These are phyloP conservation scores for Gyps fulvus DNA, from an alignment of 2,113 vertebrate species.

Conservation along the genomic window DNA sequence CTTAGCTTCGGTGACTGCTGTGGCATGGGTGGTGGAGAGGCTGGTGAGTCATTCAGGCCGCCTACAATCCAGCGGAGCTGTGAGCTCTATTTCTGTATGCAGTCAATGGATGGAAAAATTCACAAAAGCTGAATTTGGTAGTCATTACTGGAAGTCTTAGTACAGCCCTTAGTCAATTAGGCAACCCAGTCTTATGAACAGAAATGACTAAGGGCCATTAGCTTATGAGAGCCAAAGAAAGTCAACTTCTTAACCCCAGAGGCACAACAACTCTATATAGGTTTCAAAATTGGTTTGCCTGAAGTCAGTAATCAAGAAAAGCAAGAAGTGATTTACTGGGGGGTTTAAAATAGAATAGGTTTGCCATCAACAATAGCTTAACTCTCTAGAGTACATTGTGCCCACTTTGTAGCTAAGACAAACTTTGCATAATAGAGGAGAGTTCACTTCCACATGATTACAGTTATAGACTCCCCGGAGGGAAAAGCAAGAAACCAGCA, in stretches of 20 bases:
- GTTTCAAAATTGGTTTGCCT: background rate
- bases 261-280: background rate
- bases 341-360: background rate
- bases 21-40: background rate
- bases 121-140: conserved; percentile 1
- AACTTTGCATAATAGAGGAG: background rate
- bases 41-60: background rate
- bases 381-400: background rate
- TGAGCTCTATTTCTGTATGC: background rate
- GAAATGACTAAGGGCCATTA: background rate
- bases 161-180: background rate
- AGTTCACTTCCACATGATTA: background rate
- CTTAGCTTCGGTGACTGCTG: background rate
- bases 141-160: background rate
- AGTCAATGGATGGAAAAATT: background rate
- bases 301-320: conserved; percentile 17
- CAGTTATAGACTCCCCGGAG: background rate
- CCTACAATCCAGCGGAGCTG: background rate
- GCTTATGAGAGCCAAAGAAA: background rate
- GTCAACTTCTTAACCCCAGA: background rate
- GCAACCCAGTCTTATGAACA: background rate
- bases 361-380: background rate
- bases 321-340: background rate
- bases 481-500: background rate
- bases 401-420: background rate